Conservation (phyloP, 30 jellyfish, hydroid and myxozoan species). For the Kudoa iwatai region DNA sequence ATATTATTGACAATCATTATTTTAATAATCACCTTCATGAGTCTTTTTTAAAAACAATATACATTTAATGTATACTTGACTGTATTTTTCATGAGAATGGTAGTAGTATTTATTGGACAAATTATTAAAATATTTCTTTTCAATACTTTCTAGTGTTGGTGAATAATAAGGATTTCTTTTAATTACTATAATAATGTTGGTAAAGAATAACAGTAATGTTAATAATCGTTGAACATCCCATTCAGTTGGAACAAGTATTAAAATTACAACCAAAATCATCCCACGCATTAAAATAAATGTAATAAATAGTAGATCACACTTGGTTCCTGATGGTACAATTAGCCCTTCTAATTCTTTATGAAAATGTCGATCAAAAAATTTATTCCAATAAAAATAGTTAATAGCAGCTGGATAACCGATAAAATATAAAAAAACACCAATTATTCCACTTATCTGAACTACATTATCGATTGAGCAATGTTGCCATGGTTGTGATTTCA, state of each 20-base stretch:
- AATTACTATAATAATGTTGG: no score
- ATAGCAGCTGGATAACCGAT: conserved; percentile 55
- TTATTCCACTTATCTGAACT: conserved; percentile 36
- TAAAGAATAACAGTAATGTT: no score
- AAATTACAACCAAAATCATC: conserved; percentile 25
- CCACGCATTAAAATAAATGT: conserved; percentile 42
- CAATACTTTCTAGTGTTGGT: no score
- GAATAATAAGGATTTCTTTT: no score
- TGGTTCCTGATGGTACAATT: conserved; percentile 43
- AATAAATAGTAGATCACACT: conserved; percentile 10
- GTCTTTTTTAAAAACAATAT: no score
- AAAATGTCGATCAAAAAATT: conserved; percentile 25
- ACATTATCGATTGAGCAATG: conserved; percentile 17
- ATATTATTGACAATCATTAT: no score
- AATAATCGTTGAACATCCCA: no score
- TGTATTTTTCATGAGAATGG: no score
- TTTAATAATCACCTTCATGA: no score
- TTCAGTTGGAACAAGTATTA: conserved; percentile 34
- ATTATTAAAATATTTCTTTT: no score
- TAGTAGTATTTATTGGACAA: no score
- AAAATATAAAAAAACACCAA: conserved; percentile 33
- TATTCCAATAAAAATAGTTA: conserved; percentile 41
- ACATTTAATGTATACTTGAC: no score
- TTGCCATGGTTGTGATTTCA: conserved; percentile 93
- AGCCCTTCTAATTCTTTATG: conserved; percentile 22